phyloP scores from a whole-genome alignment of 2,113 vertebrate genomes.

The Mustelus asterias region DNA sequence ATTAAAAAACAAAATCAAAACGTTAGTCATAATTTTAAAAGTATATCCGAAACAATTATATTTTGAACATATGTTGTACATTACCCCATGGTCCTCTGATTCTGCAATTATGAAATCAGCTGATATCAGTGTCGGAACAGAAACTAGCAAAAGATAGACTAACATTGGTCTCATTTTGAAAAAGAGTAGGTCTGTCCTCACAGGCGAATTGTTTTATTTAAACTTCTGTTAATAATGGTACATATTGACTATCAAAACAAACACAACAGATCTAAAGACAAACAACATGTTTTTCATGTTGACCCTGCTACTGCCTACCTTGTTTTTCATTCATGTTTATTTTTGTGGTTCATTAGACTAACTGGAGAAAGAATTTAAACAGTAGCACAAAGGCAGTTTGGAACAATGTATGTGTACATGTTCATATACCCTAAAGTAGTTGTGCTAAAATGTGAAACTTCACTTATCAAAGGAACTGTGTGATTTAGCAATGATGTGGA shows the following conservation, averaged over 20 bases:
- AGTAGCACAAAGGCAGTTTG: not conserved
- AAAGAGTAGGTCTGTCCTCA: not conserved
- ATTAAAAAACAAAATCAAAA: not conserved
- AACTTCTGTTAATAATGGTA: not conserved
- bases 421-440: not conserved
- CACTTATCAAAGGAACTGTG: not conserved
- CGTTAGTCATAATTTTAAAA: not conserved
- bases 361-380: not conserved
- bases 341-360: not conserved
- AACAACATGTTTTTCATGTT: not conserved
- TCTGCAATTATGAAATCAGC: not conserved
- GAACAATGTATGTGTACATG: not conserved
- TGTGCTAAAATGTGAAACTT: not conserved
- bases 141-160: not conserved
- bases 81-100: constrained; percentile 20
- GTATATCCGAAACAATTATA: not conserved
- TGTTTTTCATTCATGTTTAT: not conserved
- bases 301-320: not conserved
- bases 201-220: not conserved
- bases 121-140: not conserved
- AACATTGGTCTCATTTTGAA: constrained; percentile 19
- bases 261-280: not conserved
- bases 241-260: not conserved
- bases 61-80: not conserved
- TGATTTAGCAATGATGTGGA: not conserved